Base-by-base conservation (phyloP, 1,140 invertebrate species). In the Stegodyphus mimosarum region DNA sequence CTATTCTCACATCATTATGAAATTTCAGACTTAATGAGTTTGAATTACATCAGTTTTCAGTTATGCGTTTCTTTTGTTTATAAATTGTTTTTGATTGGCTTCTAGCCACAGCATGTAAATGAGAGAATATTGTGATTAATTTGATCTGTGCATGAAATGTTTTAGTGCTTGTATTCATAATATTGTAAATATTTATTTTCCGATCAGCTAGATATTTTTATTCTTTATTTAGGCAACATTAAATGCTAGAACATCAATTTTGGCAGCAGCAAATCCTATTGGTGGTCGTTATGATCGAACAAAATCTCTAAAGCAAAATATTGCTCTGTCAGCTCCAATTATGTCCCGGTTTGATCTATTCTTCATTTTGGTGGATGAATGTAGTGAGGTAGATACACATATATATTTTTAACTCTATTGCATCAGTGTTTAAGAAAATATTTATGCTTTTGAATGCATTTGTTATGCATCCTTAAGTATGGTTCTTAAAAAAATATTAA, bases 301-400 rank as follows among this genome's bases (percentile, higher is more conserved):
- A 0, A 98, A 98, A 90, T 97, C 97, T 0, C 91, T 99, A 3
- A 95, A 98, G 88, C 96, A 99, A 89, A 99, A 99, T 91, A 95
- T 99, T 1, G 92, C 94, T 4, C 91, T 99, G 10, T 95, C 96
- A 1, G 97, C 98, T 0, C 98, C 99, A 0, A 99, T 99, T 88
- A 99, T 99, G 98, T 99, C 98, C 0, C 93, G 99, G 89, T 99
- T 99, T 90, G 99, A 99, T 92, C 91, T 99, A 0, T 99, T 99
- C 91, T 99, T 99, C 91, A 97, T 99, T 88, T 92, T 99, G 0
- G 95, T 99, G 6, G 97, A 99, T 91, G 97, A 99, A 90, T 96
- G 95, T 88, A 98, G 97, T 90, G 96, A 98, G 91, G 94, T 97
- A 88, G 89, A 13, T 52, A 60, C 1, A 2, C 55, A 10, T 60